Evolutionary conservation across 2,797 vertebrate genomes (phyloP).

Genomic region (Pseudochirops cupreus): DNA sequence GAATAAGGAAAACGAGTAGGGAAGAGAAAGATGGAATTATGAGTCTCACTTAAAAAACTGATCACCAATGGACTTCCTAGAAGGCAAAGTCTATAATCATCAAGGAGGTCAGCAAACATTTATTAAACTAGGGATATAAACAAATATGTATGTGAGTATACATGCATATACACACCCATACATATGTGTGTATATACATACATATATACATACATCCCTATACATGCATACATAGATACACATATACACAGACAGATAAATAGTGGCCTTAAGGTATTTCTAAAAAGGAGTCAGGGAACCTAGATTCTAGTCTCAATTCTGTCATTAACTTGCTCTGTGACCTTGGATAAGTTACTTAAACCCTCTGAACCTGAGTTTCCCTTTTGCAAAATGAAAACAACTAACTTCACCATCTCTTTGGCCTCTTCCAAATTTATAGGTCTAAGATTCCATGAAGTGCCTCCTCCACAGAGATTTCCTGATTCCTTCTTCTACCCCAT

Average conservation of each 20-base stretch:
- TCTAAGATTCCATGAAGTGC: neutral
- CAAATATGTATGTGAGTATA: neutral
- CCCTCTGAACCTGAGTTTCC: neutral
- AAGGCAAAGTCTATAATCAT: neutral
- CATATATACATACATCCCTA: too few relatives aligned
- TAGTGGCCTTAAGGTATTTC: neutral
- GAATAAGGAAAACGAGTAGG: neutral
- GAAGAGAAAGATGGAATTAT: neutral
- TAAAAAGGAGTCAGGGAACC: neutral
- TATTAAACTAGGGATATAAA: neutral
- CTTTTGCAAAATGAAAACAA: neutral
- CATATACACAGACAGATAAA: too few relatives aligned
- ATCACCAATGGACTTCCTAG: neutral
- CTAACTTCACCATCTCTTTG: neutral
- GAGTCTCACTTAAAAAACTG: too few relatives aligned
- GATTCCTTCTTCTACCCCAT: neutral
- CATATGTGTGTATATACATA: too few relatives aligned
- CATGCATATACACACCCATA: too few relatives aligned
- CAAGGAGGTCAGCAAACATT: neutral
- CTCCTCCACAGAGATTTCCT: neutral
- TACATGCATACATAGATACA: too few relatives aligned
- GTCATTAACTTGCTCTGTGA: neutral
- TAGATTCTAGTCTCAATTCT: neutral
- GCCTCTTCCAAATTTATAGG: neutral
- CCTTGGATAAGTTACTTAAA: neutral